Base-by-base conservation (phyloP, 1,140 invertebrate genomes). In the Brachionus angularis region DNA sequence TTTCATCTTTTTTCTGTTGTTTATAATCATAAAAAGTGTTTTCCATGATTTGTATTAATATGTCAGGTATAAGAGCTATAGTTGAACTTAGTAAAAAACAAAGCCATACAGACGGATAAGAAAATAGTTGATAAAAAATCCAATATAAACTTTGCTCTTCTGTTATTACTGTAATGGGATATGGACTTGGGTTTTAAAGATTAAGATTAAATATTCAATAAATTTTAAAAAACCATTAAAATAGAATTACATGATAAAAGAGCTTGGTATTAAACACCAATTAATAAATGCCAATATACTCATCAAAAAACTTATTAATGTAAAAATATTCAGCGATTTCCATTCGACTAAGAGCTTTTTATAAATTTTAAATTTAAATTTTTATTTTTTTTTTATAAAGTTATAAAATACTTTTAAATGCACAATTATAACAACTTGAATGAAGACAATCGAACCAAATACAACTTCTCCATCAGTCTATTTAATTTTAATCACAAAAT, bases 21-120 rank as follows among this genome's bases (percentile, higher is more conserved):
- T 55, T 55, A 16, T 55, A 55, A 2, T 55, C 52, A 33, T 55
- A 16, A 21, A 33, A 55, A 18, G 34, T 31, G 18, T 79, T 77
- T 12, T 58, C 46, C 23, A 73, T 14, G 2, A 72, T 73, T 47
- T 76, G 72, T 2, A 77, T 61, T 5, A 79, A 73, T 58, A 82
- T 82, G 74, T 88, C 86, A 0, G 88, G 88, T 16, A 85, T 73
- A 1, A 89, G 79, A n/a, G 85, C 83, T 1, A 84, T 77, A 0
- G 85, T 76, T 0, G 85, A 72, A 0, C 86, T 75, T 0, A 88
- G 1, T 0, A 87, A 4, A 1, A 86, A 84, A 3, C 85, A 74
- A 5, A 89, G 74, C 85, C 86, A 88, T 70, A 88, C 86, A 0
- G 84, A 75, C 0, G 84, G 77, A 1, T 86, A 86, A 1, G 76